These are phyloP conservation scores for Sylvietta virens DNA, from an alignment of 2,113 vertebrate genomes.

Conservation along the genomic window DNA sequence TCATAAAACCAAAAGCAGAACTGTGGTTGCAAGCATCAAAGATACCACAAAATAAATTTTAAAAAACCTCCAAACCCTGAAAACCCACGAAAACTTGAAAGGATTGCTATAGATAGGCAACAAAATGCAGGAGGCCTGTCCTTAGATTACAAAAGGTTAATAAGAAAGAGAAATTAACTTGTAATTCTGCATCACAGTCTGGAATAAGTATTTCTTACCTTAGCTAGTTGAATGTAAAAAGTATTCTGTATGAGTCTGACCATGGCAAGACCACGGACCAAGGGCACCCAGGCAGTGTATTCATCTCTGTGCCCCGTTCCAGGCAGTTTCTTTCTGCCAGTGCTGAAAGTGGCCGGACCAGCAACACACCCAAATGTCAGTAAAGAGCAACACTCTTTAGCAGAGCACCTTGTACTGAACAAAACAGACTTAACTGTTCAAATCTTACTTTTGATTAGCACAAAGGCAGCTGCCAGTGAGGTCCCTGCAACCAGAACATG, in stretches of 20 bases:
- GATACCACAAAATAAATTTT: not conserved
- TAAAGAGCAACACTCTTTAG: not conserved
- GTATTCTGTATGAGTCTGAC: not conserved
- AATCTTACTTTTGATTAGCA: not conserved
- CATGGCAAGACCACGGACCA: accelerated
- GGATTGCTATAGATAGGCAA: not conserved
- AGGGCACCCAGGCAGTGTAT: not conserved
- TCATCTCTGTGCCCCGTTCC: accelerated
- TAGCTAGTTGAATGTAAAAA: not conserved
- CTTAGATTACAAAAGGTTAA: not conserved
- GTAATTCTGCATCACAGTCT: not conserved
- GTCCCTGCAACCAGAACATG: not conserved
- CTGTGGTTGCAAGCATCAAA: not conserved
- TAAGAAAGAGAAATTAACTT: not conserved
- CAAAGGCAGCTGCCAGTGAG: not conserved
- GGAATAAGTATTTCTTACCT: not conserved
- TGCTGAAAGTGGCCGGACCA: not conserved
- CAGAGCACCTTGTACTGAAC: not conserved
- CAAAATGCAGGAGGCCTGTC: not conserved
- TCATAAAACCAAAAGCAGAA: not conserved
- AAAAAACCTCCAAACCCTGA: not conserved
- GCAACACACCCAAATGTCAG: not conserved
- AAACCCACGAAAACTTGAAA: not conserved
- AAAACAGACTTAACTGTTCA: not conserved
- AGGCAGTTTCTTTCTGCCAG: not conserved